phyloP scores from a whole-genome alignment of 1,140 invertebrate species.

The roundworm (Caenorhabditis elegans) region WBcel235 BX284604.4:5230501-5231000 shows the following conservation, averaged over 20 bases:
- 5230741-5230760: not conserved
- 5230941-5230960: conserved; percentile 21
- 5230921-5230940: conserved; percentile 45
- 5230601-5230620: no score
- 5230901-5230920: conserved; percentile 40
- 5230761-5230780: not conserved
- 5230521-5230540: no score
- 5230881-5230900: not conserved
- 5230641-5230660: no score
- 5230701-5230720: no score
- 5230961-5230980: conserved; percentile 34
- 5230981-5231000: not conserved
- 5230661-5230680: no score
- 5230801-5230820: not conserved
- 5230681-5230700: no score
- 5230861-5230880: not conserved
- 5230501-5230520: no score
- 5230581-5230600: no score
- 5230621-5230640: no score
- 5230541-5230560: no score
- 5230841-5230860: not conserved
- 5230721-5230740: no score
- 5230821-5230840: not conserved
- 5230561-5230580: no score
- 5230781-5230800: not conserved